Base-by-base conservation (phyloP, 2,113 vertebrate genomes). In the Gallinago undulata region DNA sequence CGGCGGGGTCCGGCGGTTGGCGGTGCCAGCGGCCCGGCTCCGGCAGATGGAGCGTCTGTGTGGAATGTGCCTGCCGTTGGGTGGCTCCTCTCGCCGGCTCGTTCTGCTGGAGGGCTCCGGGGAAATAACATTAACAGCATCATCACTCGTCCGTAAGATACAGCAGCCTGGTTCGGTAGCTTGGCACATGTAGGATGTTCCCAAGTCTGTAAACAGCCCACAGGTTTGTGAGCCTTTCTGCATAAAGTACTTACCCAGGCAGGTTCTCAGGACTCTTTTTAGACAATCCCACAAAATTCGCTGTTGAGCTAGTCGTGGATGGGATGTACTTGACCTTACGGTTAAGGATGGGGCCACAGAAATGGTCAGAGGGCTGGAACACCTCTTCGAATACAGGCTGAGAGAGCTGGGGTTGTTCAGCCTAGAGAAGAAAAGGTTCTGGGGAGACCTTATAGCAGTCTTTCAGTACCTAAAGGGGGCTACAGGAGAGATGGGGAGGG, bases 91-190 rank as follows among this genome's bases (percentile, higher is more conserved):
- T 48, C 66, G 0, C 28, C 84, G 45, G 47, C 17, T 47, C 11
- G 3, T 79, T 78, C 91, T 81, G 3, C 87, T 95, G 94, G 86
- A 95, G 96, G 90, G 94, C 89, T 94, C 81, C 74, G 63, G 62
- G 89, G 93, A 81, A 84, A 56, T 25, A 6, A 43, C 35, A 41
- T 79, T 27, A 62, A 17, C 37, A 6, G 1, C 30, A 4, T 23
- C 35, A 2, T 74, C 28, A 13, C 37, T 4, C 39, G 0, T 68
- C 48, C 18, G 45, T n/a, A 7, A n/a, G 60, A 7, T 23, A 30
- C 33, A 27, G 30, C 33, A 10, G 7, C 27, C 41, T 24, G 31
- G 16, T 14, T 79, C 12, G 1, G 74, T 9, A 9, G 30, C 69
- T 63, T 16, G 45, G 24, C 41, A n/a, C 11, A 9, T 1, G 6